Evolutionary conservation across 2,888 invertebrate species (phyloP).

Genomic region (Euzophera pinguis): DNA sequence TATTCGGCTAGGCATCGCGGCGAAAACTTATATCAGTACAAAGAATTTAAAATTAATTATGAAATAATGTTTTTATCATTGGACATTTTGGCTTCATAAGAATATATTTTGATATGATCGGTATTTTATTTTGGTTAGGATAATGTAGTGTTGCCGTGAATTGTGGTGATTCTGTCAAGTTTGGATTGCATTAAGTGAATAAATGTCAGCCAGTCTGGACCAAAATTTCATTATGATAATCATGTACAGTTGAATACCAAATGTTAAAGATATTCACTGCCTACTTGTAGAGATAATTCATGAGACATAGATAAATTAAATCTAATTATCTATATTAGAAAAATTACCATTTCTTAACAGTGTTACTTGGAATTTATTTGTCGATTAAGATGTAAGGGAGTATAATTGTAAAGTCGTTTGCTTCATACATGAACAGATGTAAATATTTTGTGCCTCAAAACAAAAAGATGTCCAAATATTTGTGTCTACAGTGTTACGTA

Average conservation of each 20-base stretch:
- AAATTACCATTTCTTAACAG: conserved; percentile 19
- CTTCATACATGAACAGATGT: background rate
- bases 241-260: conserved; percentile 40
- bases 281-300: conserved; percentile 33
- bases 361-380: background rate
- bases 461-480: background rate
- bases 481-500: background rate
- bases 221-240: conserved; percentile 42
- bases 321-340: conserved; percentile 27
- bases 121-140: conserved; percentile 49
- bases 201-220: conserved; percentile 45
- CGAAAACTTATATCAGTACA: conserved; percentile 72
- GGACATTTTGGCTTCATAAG: conserved; percentile 50
- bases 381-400: background rate
- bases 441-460: background rate
- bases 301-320: conserved; percentile 40
- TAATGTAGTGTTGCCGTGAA: conserved; percentile 34
- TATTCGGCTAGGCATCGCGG: conserved; percentile 48
- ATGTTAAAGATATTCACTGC: conserved; percentile 41
- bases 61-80: conserved; percentile 41
- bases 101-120: conserved; percentile 69
- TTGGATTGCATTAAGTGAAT: conserved; percentile 26
- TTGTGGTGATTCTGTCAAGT: conserved; percentile 30
- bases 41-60: conserved; percentile 55
- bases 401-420: background rate